Percentiles rank a stretch among this genome's conserved stretches.
phyloP scores from a whole-genome alignment of 2,797 vertebrate species.

The Acipenser ruthenus region DNA sequence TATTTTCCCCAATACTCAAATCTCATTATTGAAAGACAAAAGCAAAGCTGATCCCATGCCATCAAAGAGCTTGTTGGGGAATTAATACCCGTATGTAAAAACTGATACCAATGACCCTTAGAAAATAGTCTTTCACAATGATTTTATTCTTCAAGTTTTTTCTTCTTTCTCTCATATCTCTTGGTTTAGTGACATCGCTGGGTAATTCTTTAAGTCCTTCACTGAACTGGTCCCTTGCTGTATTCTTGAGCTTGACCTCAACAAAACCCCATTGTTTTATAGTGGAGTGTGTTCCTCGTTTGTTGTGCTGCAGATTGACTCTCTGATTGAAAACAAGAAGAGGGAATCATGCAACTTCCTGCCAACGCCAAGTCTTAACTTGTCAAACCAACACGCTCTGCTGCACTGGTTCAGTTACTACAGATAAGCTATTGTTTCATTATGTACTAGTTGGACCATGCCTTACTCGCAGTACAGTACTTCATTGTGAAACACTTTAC shows the following conservation, averaged over 20 bases:
- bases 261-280: slow-evolving; percentile 27
- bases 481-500: too few relatives aligned
- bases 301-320: slow-evolving; percentile 19
- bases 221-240: background rate
- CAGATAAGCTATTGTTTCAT: too few relatives aligned
- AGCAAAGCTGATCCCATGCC: too few relatives aligned
- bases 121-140: background rate
- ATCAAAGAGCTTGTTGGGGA: too few relatives aligned
- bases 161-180: slow-evolving; percentile 16
- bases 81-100: too few relatives aligned
- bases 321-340: slow-evolving; percentile 35
- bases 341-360: background rate
- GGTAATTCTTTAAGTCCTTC: slow-evolving; percentile 1
- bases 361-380: background rate
- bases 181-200: background rate
- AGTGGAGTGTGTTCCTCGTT: slow-evolving; percentile 26
- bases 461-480: too few relatives aligned
- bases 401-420: background rate
- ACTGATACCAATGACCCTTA: background rate
- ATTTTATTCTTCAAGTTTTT: slow-evolving; percentile 30
- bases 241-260: background rate
- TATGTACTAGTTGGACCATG: too few relatives aligned
- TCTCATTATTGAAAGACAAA: too few relatives aligned
- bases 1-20: too few relatives aligned
- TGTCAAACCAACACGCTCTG: too few relatives aligned